These are phyloP conservation scores for Erebia aethiops DNA, from an alignment of 2,888 invertebrate species.

Conservation along the genomic window DNA sequence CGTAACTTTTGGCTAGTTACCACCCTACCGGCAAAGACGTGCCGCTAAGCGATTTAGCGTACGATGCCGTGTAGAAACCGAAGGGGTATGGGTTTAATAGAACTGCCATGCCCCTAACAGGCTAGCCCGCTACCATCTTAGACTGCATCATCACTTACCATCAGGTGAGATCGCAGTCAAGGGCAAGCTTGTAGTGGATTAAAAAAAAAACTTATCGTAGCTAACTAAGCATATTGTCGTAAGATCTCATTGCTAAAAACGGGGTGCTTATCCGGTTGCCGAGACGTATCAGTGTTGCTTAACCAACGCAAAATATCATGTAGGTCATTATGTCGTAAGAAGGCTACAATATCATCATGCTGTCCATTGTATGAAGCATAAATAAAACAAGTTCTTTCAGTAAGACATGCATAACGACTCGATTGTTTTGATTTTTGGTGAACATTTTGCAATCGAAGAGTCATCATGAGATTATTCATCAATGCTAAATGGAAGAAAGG, in stretches of 20 bases:
- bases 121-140: too few relatives aligned
- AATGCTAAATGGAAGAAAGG: background rate
- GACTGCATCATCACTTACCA: too few relatives aligned
- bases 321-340: background rate
- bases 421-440: background rate
- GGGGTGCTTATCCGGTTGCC: constrained; percentile 4
- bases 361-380: background rate
- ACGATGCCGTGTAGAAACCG: too few relatives aligned
- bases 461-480: background rate
- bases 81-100: too few relatives aligned
- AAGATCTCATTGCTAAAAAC: constrained; percentile 4
- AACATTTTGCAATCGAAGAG: background rate
- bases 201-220: too few relatives aligned
- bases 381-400: constrained; percentile 2
- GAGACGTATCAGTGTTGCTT: constrained; percentile 7
- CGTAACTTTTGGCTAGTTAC: too few relatives aligned
- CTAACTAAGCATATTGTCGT: background rate
- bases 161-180: too few relatives aligned
- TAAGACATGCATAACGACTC: background rate
- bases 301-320: background rate
- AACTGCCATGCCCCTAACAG: too few relatives aligned
- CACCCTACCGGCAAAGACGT: too few relatives aligned
- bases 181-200: too few relatives aligned
- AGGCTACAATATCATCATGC: background rate
- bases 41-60: too few relatives aligned